Evolutionary conservation across 2,888 invertebrate species (phyloP).

Genomic region (Macrosiphum euphorbiae): DNA sequence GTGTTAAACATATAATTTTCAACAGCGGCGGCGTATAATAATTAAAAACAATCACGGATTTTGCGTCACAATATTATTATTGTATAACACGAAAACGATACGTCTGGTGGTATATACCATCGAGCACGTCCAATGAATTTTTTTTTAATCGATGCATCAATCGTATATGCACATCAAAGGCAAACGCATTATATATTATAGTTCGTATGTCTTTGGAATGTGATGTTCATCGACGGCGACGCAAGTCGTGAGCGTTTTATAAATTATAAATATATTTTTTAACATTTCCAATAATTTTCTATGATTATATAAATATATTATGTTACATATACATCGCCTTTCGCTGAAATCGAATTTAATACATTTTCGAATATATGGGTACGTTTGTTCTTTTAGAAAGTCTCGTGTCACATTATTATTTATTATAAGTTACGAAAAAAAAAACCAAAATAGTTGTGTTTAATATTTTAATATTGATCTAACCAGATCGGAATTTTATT

Average conservation of each 20-base stretch:
- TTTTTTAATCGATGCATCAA: slow-evolving; percentile 30
- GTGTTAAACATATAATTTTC: neutral
- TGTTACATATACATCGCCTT: neutral
- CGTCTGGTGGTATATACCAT: neutral
- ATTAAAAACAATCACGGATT: neutral
- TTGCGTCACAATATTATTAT: neutral
- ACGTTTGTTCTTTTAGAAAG: slow-evolving; percentile 28
- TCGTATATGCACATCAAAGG: neutral
- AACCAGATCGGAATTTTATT: neutral
- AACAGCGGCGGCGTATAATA: neutral
- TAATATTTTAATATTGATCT: neutral
- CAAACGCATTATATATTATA: neutral
- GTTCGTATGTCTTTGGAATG: neutral
- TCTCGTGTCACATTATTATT: neutral
- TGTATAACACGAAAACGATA: neutral
- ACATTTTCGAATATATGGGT: neutral
- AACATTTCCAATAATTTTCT: slow-evolving; percentile 24
- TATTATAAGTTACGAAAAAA: neutral
- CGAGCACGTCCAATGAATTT: slow-evolving; percentile 20
- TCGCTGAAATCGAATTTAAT: neutral
- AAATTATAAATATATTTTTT: neutral
- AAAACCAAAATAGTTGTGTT: neutral
- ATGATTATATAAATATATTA: neutral
- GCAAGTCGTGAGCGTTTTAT: slow-evolving; percentile 34
- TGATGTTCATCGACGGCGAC: neutral